Evolutionary conservation across 2,888 invertebrate genomes (phyloP).

Genomic region (Prionchulus punctatus): DNA sequence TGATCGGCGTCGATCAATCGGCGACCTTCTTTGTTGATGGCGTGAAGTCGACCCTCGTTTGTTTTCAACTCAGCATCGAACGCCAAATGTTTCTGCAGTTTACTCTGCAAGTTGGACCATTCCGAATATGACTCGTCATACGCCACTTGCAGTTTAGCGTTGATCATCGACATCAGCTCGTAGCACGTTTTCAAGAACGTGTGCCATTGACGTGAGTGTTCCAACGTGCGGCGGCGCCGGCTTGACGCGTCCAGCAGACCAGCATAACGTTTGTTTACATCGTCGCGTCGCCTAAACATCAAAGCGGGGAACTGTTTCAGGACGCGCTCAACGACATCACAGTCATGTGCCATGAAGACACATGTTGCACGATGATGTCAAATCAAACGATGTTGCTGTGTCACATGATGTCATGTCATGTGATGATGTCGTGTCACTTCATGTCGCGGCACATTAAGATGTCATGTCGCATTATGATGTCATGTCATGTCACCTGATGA

Average conservation of each 20-base stretch:
- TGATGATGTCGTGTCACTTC: no score
- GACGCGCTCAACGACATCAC: no score
- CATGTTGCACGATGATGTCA: no score
- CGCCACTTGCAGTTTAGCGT: slow-evolving; percentile 79
- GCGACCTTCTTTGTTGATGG: slow-evolving; percentile 33
- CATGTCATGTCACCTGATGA: no score
- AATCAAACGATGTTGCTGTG: no score
- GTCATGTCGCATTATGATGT: no score
- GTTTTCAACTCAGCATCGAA: slow-evolving; percentile 86
- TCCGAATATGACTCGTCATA: slow-evolving; percentile 84
- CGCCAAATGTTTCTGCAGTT: slow-evolving; percentile 83
- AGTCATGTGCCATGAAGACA: no score
- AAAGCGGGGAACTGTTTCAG: no score
- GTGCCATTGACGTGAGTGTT: slow-evolving; percentile 5
- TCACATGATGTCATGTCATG: neutral
- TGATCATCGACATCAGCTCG: slow-evolving; percentile 57
- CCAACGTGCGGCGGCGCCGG: neutral
- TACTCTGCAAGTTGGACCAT: slow-evolving; percentile 52
- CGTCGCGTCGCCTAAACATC: neutral
- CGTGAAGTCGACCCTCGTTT: slow-evolving; percentile 49
- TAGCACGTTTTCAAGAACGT: slow-evolving; percentile 30
- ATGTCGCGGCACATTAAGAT: no score
- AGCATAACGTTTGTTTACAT: neutral
- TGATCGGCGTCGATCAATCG: slow-evolving; percentile 51
- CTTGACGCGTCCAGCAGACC: neutral